Percentiles rank a stretch among this genome's conserved stretches.
These are phyloP conservation scores for Dicyrtomina minuta DNA, from an alignment of 2,888 invertebrate genomes.

Conservation along the genomic window DNA sequence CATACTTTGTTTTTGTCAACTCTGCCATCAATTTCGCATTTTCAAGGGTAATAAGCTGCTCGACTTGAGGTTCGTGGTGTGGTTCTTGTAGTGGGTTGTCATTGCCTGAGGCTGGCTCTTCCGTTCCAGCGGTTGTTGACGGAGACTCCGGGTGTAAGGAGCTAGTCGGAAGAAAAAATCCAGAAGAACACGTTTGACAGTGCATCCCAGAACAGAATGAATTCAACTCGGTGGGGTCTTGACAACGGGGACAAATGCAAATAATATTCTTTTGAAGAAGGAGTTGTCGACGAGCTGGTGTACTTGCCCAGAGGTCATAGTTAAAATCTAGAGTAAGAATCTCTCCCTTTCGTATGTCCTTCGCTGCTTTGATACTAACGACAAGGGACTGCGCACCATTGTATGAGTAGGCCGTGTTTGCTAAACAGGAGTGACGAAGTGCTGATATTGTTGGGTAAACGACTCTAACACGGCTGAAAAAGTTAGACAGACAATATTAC, in stretches of 20 bases:
- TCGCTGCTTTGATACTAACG: background rate
- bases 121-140: no score
- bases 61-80: no score
- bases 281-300: background rate
- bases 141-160: background rate
- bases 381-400: background rate
- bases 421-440: background rate
- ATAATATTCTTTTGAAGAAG: constrained; percentile 10
- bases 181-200: background rate
- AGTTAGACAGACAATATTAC: no score
- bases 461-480: background rate
- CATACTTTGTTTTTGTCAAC: no score
- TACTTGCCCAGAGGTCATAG: constrained; percentile 1
- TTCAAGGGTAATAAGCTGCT: no score
- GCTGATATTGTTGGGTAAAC: background rate
- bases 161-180: background rate
- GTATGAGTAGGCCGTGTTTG: background rate
- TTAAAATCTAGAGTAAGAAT: background rate
- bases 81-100: no score
- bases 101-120: no score
- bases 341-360: background rate
- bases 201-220: background rate
- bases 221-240: background rate
- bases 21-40: no score
- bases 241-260: constrained; percentile 5